Evolutionary conservation across 1,140 invertebrate genomes (phyloP), one percentile per base, ranked within the genome.

Genomic region (Drosophila neocordata): DNA sequence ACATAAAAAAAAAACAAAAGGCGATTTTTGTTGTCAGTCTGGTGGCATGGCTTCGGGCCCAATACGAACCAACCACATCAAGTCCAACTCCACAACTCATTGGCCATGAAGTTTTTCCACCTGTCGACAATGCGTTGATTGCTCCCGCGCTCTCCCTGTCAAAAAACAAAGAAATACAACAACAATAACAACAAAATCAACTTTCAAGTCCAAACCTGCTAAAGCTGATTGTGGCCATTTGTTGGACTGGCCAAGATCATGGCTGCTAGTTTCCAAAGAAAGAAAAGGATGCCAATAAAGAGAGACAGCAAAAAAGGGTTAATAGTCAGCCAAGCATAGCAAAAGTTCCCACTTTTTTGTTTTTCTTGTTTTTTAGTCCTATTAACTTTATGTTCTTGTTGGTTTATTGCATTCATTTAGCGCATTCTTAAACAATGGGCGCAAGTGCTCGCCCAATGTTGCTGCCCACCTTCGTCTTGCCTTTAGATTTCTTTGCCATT

Each of bases 71-170:
- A 78, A 65, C 56, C 22, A 31, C 3, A 69, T 22, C 57, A 22
- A 38, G 41, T 52, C n/a, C 35, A 74, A 61, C 59, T 56, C 35
- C 74, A 75, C 74, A 75, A 87, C 71, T 82, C 82, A 87, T 85
- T 85, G 82, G 82, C 78, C 82, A 71, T 76, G 68, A 82, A 88
- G 68, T 79, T 88, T 85, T 82, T 56, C 72, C 82, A 87, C 78
- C 82, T 87, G 82, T 88, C 83, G 78, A 71, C 82, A 85, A 78
- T 77, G 64, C 83, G 82, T 65, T 88, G 82, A 87, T 88, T 88
- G 82, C 83, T 82, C 70, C 82, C 82, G 68, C 82, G 68, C 81
- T 79, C 51, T 55, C 15, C 62, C 1, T 15, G 38, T 31, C 31
- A 66, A 59, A 59, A 57, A 67, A 37, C 53, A 38, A 48, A 38